Evolutionary conservation across 2,797 vertebrate species (phyloP).

Genomic region (Amniataba percoides): DNA sequence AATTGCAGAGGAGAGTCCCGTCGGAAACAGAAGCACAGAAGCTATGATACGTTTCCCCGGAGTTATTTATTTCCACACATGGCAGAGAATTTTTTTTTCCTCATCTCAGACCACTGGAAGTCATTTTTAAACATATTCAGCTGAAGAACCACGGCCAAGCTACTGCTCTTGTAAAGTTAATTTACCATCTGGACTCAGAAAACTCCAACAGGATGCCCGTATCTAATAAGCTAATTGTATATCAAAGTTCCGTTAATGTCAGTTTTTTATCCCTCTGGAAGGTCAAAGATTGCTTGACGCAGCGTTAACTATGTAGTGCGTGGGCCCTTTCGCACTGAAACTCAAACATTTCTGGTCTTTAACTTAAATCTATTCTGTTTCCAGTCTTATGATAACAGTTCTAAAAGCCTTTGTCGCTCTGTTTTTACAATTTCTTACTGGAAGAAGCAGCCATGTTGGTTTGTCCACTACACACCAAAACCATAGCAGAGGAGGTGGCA

Average conservation of each 20-base stretch:
- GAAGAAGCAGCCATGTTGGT: background rate
- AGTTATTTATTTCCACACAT: constrained; percentile 5
- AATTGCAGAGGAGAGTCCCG: background rate
- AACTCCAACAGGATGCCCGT: background rate
- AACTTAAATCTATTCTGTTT: background rate
- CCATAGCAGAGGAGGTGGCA: background rate
- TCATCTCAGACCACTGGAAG: background rate
- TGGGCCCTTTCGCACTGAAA: background rate
- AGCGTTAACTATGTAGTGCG: background rate
- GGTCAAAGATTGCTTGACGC: background rate
- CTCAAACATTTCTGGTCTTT: background rate
- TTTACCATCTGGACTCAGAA: constrained; percentile 8
- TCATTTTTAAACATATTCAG: background rate
- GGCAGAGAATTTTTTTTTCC: background rate
- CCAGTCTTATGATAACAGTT: background rate
- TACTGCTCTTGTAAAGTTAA: background rate
- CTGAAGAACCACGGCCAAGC: background rate
- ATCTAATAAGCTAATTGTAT: background rate
- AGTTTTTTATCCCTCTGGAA: background rate
- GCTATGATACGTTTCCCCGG: background rate
- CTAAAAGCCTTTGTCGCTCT: background rate
- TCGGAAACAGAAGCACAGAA: constrained; percentile 14
- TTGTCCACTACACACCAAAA: background rate
- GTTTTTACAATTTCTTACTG: background rate
- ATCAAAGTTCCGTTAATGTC: background rate